phyloP scores from a whole-genome alignment of 2,113 vertebrate genomes.

The Seriola aureovittata region DNA sequence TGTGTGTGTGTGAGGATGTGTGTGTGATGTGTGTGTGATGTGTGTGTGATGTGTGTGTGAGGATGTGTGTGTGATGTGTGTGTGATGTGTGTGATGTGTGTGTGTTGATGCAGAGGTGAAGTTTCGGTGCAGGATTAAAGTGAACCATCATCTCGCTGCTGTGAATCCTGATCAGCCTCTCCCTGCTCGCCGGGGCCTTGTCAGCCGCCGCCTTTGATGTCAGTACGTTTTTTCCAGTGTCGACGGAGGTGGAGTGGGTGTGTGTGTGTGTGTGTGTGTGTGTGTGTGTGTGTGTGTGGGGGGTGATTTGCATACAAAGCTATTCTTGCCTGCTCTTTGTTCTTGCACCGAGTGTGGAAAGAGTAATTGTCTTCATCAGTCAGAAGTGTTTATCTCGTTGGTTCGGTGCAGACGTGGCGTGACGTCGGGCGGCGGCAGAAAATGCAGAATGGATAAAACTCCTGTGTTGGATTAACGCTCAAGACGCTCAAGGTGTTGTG shows the following conservation, averaged over 20 bases:
- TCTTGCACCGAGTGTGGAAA: constrained; percentile 44
- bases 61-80: too few species aligned
- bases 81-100: too few species aligned
- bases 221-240: constrained; percentile 25
- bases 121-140: constrained; percentile 53
- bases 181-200: constrained; percentile 41
- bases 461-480: constrained; percentile 16
- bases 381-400: constrained; percentile 55
- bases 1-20: background rate
- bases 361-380: constrained; percentile 62
- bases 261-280: background rate
- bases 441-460: constrained; percentile 3
- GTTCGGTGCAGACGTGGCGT: constrained; percentile 32
- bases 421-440: constrained; percentile 5
- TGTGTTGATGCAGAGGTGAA: constrained; percentile 24
- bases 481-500: background rate
- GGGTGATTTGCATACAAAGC: constrained; percentile 71
- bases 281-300: background rate
- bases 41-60: too few species aligned
- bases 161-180: constrained; percentile 50
- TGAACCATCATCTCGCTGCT: constrained; percentile 48
- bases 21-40: background rate
- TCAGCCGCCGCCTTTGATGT: constrained; percentile 72
- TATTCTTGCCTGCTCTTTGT: constrained; percentile 64
- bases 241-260: constrained; percentile 23